phyloP scores from a whole-genome alignment of 2,888 invertebrate genomes.

The Abscondita cerata region DNA sequence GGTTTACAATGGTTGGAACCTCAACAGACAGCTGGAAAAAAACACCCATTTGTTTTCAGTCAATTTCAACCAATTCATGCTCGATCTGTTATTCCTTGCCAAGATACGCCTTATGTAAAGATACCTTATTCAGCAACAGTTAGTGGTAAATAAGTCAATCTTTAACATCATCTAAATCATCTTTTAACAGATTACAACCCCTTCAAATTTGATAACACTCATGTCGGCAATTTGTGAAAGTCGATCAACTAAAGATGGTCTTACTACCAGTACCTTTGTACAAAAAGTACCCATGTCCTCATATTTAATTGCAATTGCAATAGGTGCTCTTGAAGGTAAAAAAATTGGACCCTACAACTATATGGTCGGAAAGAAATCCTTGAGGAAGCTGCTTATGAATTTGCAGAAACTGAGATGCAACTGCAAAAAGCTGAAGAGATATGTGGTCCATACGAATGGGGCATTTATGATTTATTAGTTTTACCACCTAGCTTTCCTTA shows the following conservation, averaged over 20 bases:
- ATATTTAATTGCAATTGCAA: conserved; percentile 89
- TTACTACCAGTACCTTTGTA: conserved; percentile 64
- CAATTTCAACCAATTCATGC: conserved; percentile 91
- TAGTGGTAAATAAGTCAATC: conserved; percentile 34
- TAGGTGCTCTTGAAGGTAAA: conserved; percentile 79
- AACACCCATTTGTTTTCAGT: conserved; percentile 84
- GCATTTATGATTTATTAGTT: conserved; percentile 86
- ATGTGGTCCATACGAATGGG: conserved; percentile 92
- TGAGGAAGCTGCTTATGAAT: conserved; percentile 86
- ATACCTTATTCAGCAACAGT: conserved; percentile 72
- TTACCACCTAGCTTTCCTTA: conserved; percentile 94
- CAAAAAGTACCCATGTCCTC: conserved; percentile 87
- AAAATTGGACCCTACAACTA: conserved; percentile 79
- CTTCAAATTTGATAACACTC: conserved; percentile 76
- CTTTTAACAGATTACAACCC: conserved; percentile 69
- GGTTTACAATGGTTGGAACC: conserved; percentile 91
- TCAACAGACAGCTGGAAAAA: conserved; percentile 86
- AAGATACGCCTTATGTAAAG: conserved; percentile 92
- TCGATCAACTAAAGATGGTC: conserved; percentile 54
- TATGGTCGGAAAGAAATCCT: conserved; percentile 92
- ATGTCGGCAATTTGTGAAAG: conserved; percentile 83
- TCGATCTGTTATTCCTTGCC: conserved; percentile 88
- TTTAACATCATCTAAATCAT: not conserved
- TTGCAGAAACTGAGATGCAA: conserved; percentile 85
- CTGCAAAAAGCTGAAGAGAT: conserved; percentile 81